Conservation (phyloP, 1,140 invertebrate species). For the Caenorhabditis latens region DNA sequence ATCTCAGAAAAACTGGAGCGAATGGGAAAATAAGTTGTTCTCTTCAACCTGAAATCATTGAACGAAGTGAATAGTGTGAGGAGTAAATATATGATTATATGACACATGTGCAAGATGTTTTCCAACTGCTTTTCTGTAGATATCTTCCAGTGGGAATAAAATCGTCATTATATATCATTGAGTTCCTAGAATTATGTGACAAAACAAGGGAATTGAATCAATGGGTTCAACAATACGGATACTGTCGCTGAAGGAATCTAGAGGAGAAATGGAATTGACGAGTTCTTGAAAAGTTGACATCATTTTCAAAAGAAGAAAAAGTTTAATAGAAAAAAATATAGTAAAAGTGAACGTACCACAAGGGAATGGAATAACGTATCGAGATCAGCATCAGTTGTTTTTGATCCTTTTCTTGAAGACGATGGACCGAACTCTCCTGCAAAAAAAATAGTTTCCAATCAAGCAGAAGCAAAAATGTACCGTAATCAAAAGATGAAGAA, state of each 20-base stretch:
- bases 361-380: conserved; percentile 23
- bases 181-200: no score
- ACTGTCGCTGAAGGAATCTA: no score
- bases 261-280: not conserved
- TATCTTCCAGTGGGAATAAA: no score
- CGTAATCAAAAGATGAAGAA: conserved; percentile 14
- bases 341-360: not conserved
- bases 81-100: no score
- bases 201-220: not conserved
- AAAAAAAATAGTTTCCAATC: not conserved
- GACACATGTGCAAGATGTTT: no score
- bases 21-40: no score
- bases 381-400: conserved; percentile 23
- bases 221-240: not conserved
- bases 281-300: not conserved
- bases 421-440: conserved; percentile 17
- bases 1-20: not conserved
- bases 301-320: not conserved
- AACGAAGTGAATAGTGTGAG: no score
- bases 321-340: not conserved
- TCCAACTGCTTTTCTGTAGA: no score
- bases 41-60: no score
- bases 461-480: not conserved
- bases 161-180: no score
- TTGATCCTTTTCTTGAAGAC: conserved; percentile 22